These are phyloP conservation scores for Myotis davidii DNA, from an alignment of 2,113 vertebrate genomes.

Conservation along the genomic window DNA sequence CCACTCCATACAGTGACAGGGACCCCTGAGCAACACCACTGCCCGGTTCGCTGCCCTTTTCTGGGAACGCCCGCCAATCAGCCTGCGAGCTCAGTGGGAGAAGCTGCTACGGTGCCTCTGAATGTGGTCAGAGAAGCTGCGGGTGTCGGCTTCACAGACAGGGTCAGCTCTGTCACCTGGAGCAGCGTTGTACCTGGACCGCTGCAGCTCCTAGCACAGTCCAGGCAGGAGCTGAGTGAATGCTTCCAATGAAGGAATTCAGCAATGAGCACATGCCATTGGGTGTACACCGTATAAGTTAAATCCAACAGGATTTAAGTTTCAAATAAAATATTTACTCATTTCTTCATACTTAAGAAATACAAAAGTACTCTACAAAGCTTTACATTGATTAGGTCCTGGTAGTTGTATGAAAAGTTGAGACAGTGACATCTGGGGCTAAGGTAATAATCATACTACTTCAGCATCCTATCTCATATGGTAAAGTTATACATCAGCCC, in stretches of 20 bases:
- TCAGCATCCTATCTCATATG: not conserved
- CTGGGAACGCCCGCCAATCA: not conserved
- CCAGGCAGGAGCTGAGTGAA: no score
- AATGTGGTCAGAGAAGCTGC: not conserved
- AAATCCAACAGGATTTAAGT: conserved; percentile 11
- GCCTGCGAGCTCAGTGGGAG: not conserved
- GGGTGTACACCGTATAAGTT: not conserved
- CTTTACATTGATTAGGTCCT: conserved; percentile 9
- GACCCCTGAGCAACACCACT: not conserved
- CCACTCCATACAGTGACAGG: fast-evolving
- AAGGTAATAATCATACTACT: not conserved
- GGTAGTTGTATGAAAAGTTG: not conserved
- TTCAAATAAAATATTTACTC: conserved; percentile 30
- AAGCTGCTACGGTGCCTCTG: not conserved
- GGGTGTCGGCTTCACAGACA: not conserved
- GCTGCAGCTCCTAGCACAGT: not conserved
- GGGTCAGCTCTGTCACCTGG: not conserved
- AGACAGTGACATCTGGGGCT: not conserved
- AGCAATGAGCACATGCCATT: not conserved
- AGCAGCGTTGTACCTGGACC: not conserved
- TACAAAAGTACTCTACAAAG: not conserved
- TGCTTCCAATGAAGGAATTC: not conserved
- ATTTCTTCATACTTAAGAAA: conserved; percentile 31
- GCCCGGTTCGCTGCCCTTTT: not conserved
- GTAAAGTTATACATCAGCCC: not conserved